phyloP scores from a whole-genome alignment of 1,140 invertebrate genomes.

The Berghia stephanieae region DNA sequence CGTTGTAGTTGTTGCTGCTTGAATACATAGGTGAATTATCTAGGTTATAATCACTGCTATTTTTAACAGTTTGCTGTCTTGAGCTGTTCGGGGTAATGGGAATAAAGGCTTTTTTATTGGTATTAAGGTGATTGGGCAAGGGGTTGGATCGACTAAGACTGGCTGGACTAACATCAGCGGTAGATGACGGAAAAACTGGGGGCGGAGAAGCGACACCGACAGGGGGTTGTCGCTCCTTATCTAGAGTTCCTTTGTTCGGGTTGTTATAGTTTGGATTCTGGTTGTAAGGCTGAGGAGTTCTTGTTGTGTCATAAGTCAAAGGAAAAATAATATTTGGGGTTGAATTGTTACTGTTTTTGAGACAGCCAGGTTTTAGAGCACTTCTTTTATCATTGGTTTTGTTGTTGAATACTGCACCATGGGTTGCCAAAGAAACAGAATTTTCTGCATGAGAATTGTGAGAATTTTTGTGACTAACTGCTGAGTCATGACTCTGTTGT shows the following conservation, averaged over 20 bases:
- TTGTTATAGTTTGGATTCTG: background rate
- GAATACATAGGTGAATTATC: no score
- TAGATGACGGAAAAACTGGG: background rate
- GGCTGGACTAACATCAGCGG: background rate
- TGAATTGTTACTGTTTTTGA: no score
- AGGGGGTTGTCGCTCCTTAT: background rate
- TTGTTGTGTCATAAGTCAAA: background rate
- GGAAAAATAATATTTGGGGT: no score
- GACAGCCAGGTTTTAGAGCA: no score
- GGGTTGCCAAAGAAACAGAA: background rate
- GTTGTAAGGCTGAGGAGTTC: background rate
- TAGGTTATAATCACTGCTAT: background rate
- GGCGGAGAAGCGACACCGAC: background rate
- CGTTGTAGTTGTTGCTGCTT: background rate
- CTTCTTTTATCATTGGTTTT: no score
- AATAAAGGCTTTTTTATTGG: background rate
- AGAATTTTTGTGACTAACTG: background rate
- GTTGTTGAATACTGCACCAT: background rate
- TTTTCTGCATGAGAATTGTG: no score
- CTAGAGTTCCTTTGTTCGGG: background rate
- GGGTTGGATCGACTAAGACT: background rate
- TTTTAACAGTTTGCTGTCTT: constrained; percentile 17
- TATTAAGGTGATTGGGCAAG: background rate
- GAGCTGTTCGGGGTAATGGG: constrained; percentile 13
- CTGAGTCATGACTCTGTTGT: background rate